Conservation (phyloP, 2,113 vertebrate species). For the Henicopernis longicauda region DNA sequence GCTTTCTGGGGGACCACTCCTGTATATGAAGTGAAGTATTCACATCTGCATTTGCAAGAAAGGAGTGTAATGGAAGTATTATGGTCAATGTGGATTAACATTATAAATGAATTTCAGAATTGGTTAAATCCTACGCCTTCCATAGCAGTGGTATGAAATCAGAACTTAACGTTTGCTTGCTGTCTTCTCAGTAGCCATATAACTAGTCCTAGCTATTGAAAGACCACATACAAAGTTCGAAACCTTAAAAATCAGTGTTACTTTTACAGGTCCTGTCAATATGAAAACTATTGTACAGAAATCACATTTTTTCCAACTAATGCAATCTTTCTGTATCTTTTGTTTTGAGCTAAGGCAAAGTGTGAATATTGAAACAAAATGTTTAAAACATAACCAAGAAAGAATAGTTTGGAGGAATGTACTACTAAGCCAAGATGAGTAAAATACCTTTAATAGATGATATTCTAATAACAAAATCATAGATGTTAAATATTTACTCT, state of each 20-base stretch:
- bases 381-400: background rate
- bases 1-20: background rate
- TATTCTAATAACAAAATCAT: background rate
- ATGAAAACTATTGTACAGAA: background rate
- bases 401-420: background rate
- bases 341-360: background rate
- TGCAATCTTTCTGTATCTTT: background rate
- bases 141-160: background rate
- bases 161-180: background rate
- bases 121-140: background rate
- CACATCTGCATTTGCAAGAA: background rate
- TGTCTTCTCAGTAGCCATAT: background rate
- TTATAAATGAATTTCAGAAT: background rate
- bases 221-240: background rate
- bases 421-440: background rate
- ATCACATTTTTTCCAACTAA: background rate
- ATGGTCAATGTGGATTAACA: background rate
- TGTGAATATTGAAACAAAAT: background rate
- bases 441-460: background rate
- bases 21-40: background rate
- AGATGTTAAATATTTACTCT: background rate
- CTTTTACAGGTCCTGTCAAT: background rate
- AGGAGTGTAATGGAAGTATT: background rate
- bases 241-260: background rate
- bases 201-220: background rate